Base-by-base conservation (phyloP, 2,888 invertebrate genomes). In the Prenolepis imparis region DNA sequence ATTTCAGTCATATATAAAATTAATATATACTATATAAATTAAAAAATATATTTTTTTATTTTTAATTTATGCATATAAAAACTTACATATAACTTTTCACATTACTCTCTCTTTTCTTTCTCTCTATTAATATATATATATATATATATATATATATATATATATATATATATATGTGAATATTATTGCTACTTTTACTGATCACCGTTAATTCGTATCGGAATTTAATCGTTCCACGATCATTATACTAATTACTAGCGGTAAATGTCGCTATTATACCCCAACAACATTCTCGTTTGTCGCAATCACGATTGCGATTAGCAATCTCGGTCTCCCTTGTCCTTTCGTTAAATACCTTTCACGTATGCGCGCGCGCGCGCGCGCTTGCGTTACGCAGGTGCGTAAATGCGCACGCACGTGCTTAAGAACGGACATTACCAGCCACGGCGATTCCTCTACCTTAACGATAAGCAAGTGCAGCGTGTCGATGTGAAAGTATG, bases 401-500 rank as follows among this genome's bases (percentile, higher is more conserved):
- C 44, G 64, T 57, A 82, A 74, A 55, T 75, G 78, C 68, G 12
- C 44, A 21, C 70, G 83, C 77, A 67, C 64, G 67, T 68, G 80
- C 66, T 28, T n/a, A 24, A 66, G 59, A 36, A 59, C 57, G n/a
- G 21, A 44, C 68, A 32, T 12, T 21, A 3, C 57, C 57, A 24
- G 21, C 67, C 64, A 59, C 32, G 74, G 74, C 52, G 67, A 52
- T 64, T 74, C 59, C 72, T 84, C 41, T 63, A 55, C 57, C 73
- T 59, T 75, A 59, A 74, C 66, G 84, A 87, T 83, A 84, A 86
- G 78, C 80, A 84, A 87, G 82, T 81, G 84, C 86, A 89, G 77
- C 91, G 86, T 87, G 89, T 87, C 88, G 90, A 90, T 87, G 90
- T 88, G 92, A 93, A 92, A 93, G 92, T 90, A 92, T 91, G 84